Base-by-base conservation (phyloP, 2,888 invertebrate genomes). In the Nomada hirtipes region DNA sequence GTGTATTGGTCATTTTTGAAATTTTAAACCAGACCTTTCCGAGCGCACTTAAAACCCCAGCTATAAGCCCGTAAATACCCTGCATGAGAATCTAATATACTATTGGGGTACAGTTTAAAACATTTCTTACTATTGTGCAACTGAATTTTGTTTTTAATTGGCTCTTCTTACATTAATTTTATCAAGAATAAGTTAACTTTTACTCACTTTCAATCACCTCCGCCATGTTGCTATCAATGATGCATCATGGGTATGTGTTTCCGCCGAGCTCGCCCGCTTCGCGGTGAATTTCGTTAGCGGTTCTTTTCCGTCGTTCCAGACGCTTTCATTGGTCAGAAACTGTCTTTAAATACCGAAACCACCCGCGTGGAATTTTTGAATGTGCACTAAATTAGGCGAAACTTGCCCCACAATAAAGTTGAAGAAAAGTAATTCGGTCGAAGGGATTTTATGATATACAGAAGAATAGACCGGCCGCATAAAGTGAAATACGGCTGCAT, bases 131-230 rank as follows among this genome's bases (percentile, higher is more conserved):
- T 70, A 61, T 26, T 64, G 57, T 67, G n/a, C 55, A 36, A 9
- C n/a, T 79, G 57, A n/a, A 77, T 82, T 78, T 55, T 50, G 57
- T 61, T 86, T 86, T 83, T 60, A 47, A 18, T 55, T 47, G 68
- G 53, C 44, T 81, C 88, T 85, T 79, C 77, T 81, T 73, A 57
- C 80, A 74, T 82, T 84, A 88, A 89, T 90, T 90, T 86, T 76
- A 77, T 71, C 83, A 89, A 89, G 87, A 92, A 92, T 93, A 91
- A 94, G 91, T 91, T 92, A 94, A 94, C 94, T 92, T 94, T 94
- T 95, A 96, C 96, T 96, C 95, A 96, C 96, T 96, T 96, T 96
- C 96, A 95, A 96, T 96, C 95, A 95, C 95, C 95, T 96, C 96
- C 96, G 97, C 97, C 97, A 97, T 97, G 95, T 97, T 97, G 96